Conservation (phyloP, 2,797 vertebrate species). For the Crenichthys baileyi region DNA sequence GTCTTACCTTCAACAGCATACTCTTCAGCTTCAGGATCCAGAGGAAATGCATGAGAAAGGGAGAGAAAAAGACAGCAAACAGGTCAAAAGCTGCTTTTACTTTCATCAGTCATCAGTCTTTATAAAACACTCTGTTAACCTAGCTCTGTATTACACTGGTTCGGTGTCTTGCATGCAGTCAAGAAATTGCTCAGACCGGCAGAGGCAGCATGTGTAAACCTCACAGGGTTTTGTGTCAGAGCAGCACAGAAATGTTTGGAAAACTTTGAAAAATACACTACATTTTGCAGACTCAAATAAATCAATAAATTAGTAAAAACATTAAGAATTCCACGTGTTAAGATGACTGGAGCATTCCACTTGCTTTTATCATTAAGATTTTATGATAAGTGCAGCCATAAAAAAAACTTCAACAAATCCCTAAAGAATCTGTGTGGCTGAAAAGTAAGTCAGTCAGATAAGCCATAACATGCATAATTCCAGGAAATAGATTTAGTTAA, state of each 20-base stretch:
- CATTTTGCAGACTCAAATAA: background rate
- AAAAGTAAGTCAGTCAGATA: constrained; percentile 3
- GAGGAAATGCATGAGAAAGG: constrained; percentile 21
- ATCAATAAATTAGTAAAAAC: constrained; percentile 8
- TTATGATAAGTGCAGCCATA: constrained; percentile 26
- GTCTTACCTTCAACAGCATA: constrained; percentile 84
- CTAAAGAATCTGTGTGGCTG: background rate
- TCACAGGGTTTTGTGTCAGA: constrained; percentile 11
- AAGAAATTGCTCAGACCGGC: background rate
- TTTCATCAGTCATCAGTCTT: constrained; percentile 8
- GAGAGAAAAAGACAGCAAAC: constrained; percentile 30
- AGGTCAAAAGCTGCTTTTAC: constrained; percentile 15
- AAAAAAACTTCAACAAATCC: constrained; percentile 19
- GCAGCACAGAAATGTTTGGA: constrained; percentile 1
- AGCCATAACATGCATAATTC: background rate
- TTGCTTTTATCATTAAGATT: constrained; percentile 50
- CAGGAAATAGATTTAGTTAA: constrained; percentile 17
- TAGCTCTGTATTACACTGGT: background rate
- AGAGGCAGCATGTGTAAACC: background rate
- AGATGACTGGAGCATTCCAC: background rate
- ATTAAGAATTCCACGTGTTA: background rate
- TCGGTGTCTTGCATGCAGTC: constrained; percentile 15
- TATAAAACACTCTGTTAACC: background rate
- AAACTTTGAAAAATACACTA: constrained; percentile 11
- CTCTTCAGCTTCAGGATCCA: constrained; percentile 74